These are phyloP conservation scores for Indicator maculatus DNA, from an alignment of 2,113 vertebrate genomes.

Conservation along the genomic window DNA sequence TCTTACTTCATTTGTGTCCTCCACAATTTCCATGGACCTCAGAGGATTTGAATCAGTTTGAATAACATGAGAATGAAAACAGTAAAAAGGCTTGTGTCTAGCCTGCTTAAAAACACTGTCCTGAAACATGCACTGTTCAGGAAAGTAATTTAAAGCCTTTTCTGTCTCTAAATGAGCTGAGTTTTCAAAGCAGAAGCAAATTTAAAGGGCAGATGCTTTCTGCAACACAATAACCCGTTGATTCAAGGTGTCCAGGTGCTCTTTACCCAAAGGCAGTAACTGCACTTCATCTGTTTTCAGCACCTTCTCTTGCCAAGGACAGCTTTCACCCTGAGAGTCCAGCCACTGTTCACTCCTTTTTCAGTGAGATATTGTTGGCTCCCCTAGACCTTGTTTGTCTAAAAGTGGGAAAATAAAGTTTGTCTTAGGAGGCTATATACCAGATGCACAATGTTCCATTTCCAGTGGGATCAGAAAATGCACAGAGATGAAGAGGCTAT, in stretches of 20 bases:
- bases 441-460: background rate
- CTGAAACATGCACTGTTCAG: background rate
- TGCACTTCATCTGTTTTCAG: background rate
- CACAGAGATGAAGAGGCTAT: background rate
- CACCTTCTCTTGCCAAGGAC: background rate
- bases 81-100: background rate
- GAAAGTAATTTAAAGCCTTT: background rate
- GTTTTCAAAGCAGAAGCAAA: background rate
- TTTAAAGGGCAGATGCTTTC: background rate
- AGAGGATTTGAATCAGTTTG: background rate
- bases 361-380: background rate
- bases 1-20: background rate
- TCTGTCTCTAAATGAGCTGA: background rate
- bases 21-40: background rate
- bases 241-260: background rate
- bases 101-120: background rate
- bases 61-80: background rate
- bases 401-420: background rate
- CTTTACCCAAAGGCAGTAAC: fast-evolving
- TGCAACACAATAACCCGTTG: fast-evolving
- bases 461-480: background rate
- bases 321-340: background rate
- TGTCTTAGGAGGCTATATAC: background rate
- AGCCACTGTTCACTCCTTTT: fast-evolving
- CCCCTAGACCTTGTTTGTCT: background rate